Conservation (phyloP, 2,888 invertebrate genomes). For the Eristalis arbustorum region DNA sequence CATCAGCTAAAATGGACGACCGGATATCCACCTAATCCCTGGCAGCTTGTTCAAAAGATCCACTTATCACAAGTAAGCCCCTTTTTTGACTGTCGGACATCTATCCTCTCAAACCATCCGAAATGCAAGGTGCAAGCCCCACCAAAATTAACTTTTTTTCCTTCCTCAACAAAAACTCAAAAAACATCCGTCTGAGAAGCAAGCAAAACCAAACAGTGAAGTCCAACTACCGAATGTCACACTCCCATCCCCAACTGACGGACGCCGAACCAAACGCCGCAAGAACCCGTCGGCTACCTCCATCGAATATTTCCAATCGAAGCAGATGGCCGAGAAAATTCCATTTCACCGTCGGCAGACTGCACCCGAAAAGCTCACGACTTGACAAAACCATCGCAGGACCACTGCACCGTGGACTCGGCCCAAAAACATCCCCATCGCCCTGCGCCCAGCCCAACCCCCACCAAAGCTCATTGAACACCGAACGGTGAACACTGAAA, state of each 20-base stretch:
- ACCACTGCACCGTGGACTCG: not conserved
- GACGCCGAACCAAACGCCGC: not conserved
- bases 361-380: conserved; percentile 34
- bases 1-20: too few relatives aligned
- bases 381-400: conserved; percentile 22
- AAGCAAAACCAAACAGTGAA: too few relatives aligned
- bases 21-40: too few relatives aligned
- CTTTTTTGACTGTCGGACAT: too few relatives aligned
- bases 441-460: not conserved
- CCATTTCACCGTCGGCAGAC: conserved; percentile 51
- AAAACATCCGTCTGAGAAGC: too few relatives aligned
- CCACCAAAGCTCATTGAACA: conserved; percentile 57
- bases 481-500: conserved; percentile 28
- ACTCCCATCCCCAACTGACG: not conserved
- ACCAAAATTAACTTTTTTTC: too few relatives aligned
- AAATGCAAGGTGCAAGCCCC: too few relatives aligned
- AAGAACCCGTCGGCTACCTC: conserved; percentile 17
- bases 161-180: too few relatives aligned
- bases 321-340: conserved; percentile 11
- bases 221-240: not conserved
- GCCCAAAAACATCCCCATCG: not conserved
- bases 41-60: too few relatives aligned
- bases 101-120: too few relatives aligned
- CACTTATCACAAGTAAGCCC: too few relatives aligned
- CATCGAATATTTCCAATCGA: conserved; percentile 27